These are phyloP conservation scores for Eledone cirrhosa DNA, from an alignment of 2,888 invertebrate genomes.

Conservation along the genomic window DNA sequence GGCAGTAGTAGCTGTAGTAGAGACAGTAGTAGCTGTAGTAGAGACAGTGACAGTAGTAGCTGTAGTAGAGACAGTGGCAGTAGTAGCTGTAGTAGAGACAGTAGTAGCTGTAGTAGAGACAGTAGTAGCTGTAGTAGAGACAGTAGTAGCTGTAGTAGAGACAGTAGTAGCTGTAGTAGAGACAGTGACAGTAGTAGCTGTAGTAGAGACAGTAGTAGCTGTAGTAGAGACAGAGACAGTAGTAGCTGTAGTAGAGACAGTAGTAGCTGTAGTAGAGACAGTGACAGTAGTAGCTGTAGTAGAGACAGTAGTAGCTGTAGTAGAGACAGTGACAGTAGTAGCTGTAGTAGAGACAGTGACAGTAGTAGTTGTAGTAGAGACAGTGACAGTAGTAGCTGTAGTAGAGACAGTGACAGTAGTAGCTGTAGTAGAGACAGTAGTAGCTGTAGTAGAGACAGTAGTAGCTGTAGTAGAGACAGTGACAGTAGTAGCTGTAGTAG, in stretches of 20 bases:
- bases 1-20: neutral
- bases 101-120: neutral
- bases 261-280: neutral
- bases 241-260: neutral
- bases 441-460: neutral
- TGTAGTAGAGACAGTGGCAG: too few relatives aligned
- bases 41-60: neutral
- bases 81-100: neutral
- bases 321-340: neutral
- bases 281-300: neutral
- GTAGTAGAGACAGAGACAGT: too few relatives aligned
- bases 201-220: neutral
- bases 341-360: neutral
- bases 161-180: conserved; percentile 15
- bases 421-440: neutral
- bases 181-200: neutral
- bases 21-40: neutral
- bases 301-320: neutral
- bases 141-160: conserved; percentile 16
- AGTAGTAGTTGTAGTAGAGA: conserved; percentile 19
- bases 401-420: neutral
- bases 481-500: conserved; percentile 18
- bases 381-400: conserved; percentile 12
- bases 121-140: conserved; percentile 9
- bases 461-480: neutral